Evolutionary conservation across 2,888 invertebrate species (phyloP).

Genomic region (Entomobrya multifasciata): DNA sequence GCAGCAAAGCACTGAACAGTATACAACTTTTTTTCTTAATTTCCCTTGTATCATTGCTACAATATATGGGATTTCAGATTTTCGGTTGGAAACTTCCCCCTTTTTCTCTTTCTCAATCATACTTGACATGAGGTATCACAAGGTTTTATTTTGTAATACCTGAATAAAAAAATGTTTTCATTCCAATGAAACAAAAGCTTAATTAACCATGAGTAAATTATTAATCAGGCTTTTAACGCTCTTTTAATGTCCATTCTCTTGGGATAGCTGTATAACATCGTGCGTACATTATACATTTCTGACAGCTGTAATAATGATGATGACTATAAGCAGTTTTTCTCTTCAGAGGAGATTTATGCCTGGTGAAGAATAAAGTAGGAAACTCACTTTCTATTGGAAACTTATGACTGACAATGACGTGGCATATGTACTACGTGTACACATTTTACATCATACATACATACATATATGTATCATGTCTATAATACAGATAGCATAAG

Average conservation of each 20-base stretch:
- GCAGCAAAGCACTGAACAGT: too few relatives aligned
- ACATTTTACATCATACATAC: too few relatives aligned
- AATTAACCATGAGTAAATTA: conserved; percentile 79
- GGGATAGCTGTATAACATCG: conserved; percentile 35
- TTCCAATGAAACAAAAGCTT: conserved; percentile 72
- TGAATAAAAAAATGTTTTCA: conserved; percentile 41
- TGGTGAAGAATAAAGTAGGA: background rate
- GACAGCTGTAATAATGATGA: background rate
- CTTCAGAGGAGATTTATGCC: background rate
- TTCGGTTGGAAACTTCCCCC: background rate
- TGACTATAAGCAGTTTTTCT: background rate
- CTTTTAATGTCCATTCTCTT: conserved; percentile 72
- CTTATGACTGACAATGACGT: background rate
- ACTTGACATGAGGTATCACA: background rate
- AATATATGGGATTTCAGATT: background rate
- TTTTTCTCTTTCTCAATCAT: background rate
- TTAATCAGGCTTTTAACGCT: conserved; percentile 79
- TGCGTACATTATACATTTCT: background rate
- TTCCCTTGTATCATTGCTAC: background rate
- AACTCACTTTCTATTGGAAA: background rate
- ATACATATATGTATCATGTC: too few relatives aligned
- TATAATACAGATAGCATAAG: background rate
- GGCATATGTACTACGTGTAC: background rate
- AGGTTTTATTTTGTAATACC: conserved; percentile 13
- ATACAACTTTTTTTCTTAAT: too few relatives aligned